phyloP scores from a whole-genome alignment of 1,140 invertebrate genomes.

The Lordiphosa clarofinis region DNA sequence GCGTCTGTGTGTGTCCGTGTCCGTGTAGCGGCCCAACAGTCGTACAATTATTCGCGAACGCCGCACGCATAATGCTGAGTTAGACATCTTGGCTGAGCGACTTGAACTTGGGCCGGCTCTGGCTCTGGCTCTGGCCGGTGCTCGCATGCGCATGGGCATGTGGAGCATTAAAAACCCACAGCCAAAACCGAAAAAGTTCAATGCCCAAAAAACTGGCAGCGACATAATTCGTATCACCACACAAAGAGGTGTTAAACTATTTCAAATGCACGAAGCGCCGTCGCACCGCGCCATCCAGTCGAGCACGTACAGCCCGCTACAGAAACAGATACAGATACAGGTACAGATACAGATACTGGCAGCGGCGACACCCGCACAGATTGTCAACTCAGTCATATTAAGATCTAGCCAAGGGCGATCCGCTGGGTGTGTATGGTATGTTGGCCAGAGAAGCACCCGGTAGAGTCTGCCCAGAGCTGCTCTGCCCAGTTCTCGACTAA shows the following conservation, averaged over 20 bases:
- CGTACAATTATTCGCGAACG: conserved; percentile 25
- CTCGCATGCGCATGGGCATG: conserved; percentile 37
- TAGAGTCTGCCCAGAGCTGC: neutral
- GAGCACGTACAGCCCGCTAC: conserved; percentile 1
- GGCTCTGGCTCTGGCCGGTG: conserved; percentile 3
- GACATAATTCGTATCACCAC: conserved; percentile 35
- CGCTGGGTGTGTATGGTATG: too few species aligned
- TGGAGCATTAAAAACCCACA: conserved; percentile 22
- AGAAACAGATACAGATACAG: neutral
- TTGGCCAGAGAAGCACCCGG: too few species aligned
- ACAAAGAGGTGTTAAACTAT: conserved; percentile 47
- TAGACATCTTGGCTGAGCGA: conserved; percentile 11
- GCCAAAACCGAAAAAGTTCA: conserved; percentile 27
- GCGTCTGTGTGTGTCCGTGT: neutral
- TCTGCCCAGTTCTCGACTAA: neutral
- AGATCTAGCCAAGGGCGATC: too few species aligned
- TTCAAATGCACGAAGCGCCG: conserved; percentile 35
- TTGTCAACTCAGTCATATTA: conserved; percentile 1
- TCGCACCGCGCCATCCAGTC: neutral
- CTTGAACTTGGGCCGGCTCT: conserved; percentile 6
- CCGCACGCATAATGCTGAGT: conserved; percentile 9
- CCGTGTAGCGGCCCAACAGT: neutral
- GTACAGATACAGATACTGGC: neutral
- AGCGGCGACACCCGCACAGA: conserved; percentile 1
- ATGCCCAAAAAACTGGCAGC: conserved; percentile 45